phyloP scores from a whole-genome alignment of 1,140 invertebrate genomes.

The Nixonia krombeini region DNA sequence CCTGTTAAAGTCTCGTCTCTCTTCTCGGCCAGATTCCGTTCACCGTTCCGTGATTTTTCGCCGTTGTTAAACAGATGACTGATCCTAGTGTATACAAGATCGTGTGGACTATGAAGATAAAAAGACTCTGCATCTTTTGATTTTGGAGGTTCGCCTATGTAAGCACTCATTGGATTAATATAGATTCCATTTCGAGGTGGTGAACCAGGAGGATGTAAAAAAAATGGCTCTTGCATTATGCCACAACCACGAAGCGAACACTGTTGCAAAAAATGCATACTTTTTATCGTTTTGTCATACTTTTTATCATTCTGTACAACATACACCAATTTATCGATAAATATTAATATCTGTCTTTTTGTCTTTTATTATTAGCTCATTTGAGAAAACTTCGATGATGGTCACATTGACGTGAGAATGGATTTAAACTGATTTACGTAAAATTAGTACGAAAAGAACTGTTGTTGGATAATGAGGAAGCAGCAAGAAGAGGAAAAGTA shows the following conservation, averaged over 20 bases:
- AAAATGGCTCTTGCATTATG: conserved; percentile 71
- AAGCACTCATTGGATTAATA: conserved; percentile 82
- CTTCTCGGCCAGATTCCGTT: conserved; percentile 51
- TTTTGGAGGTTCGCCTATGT: conserved; percentile 56
- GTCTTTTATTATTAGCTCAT: no score
- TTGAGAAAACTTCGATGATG: no score
- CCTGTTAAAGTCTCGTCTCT: conserved; percentile 68
- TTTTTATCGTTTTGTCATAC: background rate
- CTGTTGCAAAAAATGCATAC: conserved; percentile 46
- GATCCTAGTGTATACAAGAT: conserved; percentile 82
- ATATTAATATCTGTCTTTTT: no score
- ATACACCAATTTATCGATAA: no score
- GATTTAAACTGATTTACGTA: no score
- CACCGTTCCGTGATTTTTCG: conserved; percentile 54
- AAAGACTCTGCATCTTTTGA: conserved; percentile 78
- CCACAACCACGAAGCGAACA: conserved; percentile 61
- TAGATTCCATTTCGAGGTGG: conserved; percentile 83
- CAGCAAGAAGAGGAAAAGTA: no score
- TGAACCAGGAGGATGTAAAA: conserved; percentile 67
- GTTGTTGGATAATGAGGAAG: no score
- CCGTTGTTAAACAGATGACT: conserved; percentile 80
- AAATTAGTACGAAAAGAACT: no score
- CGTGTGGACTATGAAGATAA: conserved; percentile 85
- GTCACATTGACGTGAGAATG: no score
- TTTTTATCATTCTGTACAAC: background rate